These are phyloP conservation scores for Epinephelus lanceolatus DNA, from an alignment of 2,113 vertebrate species.

Conservation along the genomic window DNA sequence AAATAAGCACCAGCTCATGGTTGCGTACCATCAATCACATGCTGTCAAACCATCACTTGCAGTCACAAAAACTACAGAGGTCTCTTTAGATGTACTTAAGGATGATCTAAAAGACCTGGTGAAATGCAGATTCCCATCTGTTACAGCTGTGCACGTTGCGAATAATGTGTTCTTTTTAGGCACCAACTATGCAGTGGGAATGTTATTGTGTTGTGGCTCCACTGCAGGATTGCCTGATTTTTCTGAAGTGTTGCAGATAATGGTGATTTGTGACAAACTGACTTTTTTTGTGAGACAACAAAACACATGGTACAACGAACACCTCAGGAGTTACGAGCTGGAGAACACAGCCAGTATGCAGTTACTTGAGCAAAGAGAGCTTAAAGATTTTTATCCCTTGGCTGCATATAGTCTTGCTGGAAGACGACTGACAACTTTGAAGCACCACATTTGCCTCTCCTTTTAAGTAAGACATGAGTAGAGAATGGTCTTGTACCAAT, in stretches of 20 bases:
- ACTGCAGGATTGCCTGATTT: conserved; percentile 22
- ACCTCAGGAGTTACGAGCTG: conserved; percentile 12
- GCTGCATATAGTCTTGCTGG: conserved; percentile 6
- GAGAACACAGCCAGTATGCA: conserved; percentile 5
- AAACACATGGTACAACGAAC: conserved; percentile 1
- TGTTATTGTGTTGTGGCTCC: conserved; percentile 29
- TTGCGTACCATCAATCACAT: conserved; percentile 9
- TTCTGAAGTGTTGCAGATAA: conserved; percentile 17
- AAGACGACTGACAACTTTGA: neutral
- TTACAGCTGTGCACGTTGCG: neutral
- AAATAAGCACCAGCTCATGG: conserved; percentile 19
- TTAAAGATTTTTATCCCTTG: conserved; percentile 18
- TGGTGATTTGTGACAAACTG: conserved; percentile 5
- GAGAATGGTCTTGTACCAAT: neutral
- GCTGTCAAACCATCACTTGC: conserved; percentile 5
- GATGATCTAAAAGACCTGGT: conserved; percentile 13
- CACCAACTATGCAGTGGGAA: conserved; percentile 26
- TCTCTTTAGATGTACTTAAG: conserved; percentile 23
- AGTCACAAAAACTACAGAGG: conserved; percentile 6
- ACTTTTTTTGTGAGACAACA: neutral
- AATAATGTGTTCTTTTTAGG: conserved; percentile 10
- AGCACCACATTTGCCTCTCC: conserved; percentile 22
- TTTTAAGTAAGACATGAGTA: neutral
- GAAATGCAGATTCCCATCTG: conserved; percentile 16
- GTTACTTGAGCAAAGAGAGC: conserved; percentile 12